phyloP scores from a whole-genome alignment of 1,140 invertebrate genomes.

The Anadara kagoshimensis region DNA sequence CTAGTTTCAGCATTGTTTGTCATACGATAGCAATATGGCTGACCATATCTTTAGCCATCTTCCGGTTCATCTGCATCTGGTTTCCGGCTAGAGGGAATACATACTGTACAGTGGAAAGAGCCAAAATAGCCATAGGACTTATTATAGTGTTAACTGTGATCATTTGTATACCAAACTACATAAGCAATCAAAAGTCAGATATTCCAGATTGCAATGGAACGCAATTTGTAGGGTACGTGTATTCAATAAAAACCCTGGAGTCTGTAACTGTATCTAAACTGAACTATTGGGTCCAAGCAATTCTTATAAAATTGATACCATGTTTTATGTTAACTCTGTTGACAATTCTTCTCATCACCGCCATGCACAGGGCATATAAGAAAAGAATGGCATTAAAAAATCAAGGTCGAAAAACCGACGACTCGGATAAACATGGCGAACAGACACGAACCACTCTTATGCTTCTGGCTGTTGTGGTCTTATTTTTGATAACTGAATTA shows the following conservation, averaged over 20 bases:
- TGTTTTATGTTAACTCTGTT: constrained; percentile 73
- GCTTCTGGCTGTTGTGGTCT: constrained; percentile 87
- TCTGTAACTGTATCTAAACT: constrained; percentile 14
- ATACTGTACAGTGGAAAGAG: constrained; percentile 84
- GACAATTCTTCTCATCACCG: constrained; percentile 71
- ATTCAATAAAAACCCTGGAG: constrained; percentile 1
- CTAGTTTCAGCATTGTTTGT: constrained; percentile 84
- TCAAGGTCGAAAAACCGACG: constrained; percentile 55
- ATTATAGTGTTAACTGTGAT: constrained; percentile 84
- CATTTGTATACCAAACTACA: constrained; percentile 85
- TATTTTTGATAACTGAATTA: constrained; percentile 91
- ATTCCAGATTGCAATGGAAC: not conserved
- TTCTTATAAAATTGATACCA: constrained; percentile 70
- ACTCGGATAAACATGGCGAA: constrained; percentile 61
- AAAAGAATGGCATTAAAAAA: constrained; percentile 66
- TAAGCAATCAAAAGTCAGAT: constrained; percentile 65
- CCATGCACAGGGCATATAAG: constrained; percentile 72
- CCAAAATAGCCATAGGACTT: constrained; percentile 81
- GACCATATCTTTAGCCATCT: constrained; percentile 92
- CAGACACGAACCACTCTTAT: constrained; percentile 92
- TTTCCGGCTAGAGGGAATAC: constrained; percentile 81
- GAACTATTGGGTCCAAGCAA: constrained; percentile 66
- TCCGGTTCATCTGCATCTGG: constrained; percentile 91
- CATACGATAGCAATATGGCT: constrained; percentile 95
- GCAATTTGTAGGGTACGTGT: not conserved